Evolutionary conservation across 2,113 vertebrate species (phyloP).

Genomic region (Morone chrysops): DNA sequence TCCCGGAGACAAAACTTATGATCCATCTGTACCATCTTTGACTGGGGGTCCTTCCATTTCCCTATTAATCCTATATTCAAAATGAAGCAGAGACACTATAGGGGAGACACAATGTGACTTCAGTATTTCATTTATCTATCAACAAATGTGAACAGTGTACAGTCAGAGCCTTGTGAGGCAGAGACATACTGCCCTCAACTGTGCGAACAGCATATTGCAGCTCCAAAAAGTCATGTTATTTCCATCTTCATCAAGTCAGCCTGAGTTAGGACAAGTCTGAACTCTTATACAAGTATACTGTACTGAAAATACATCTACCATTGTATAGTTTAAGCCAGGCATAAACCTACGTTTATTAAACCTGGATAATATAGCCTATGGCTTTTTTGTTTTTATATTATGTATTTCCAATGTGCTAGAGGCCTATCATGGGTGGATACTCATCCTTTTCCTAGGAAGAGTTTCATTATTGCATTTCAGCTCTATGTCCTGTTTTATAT

Average conservation of each 20-base stretch:
- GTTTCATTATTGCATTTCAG: too few relatives aligned
- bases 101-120: background rate
- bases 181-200: constrained; percentile 60
- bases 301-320: too few relatives aligned
- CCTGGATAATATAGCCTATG: background rate
- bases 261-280: too few relatives aligned
- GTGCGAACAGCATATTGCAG: constrained; percentile 20
- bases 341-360: background rate
- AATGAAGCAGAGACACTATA: background rate
- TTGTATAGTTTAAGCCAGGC: background rate
- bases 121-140: background rate
- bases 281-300: too few relatives aligned
- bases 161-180: background rate
- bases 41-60: background rate
- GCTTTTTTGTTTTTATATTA: too few relatives aligned
- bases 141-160: background rate
- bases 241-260: too few relatives aligned
- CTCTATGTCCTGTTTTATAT: too few relatives aligned
- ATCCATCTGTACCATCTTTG: background rate
- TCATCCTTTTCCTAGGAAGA: too few relatives aligned
- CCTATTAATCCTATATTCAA: background rate
- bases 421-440: too few relatives aligned
- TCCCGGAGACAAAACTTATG: background rate
- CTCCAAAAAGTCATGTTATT: background rate
- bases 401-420: background rate